These are phyloP conservation scores for Trididemnum clinides DNA, from an alignment of 23 tunicate species.

Conservation along the genomic window DNA sequence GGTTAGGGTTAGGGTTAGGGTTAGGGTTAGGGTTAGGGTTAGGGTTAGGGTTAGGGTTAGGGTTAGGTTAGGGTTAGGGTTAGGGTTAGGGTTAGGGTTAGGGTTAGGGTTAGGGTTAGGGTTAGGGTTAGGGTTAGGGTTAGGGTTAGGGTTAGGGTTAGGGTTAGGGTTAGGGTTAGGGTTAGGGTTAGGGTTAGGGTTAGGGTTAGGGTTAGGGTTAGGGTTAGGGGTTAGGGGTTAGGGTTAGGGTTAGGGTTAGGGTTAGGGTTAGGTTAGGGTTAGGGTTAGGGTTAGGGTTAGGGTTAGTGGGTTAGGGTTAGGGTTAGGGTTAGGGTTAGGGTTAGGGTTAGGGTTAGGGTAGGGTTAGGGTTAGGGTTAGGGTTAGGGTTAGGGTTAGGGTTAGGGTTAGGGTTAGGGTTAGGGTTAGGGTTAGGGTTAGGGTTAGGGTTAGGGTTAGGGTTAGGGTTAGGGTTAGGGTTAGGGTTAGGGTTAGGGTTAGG, in stretches of 20 bases:
- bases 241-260: conserved; percentile 91
- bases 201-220: conserved; percentile 78
- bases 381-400: conserved; percentile 62
- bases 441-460: conserved; percentile 60
- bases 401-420: conserved; percentile 45
- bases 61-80: conserved; percentile 58
- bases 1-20: conserved; percentile 51
- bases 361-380: conserved; percentile 66
- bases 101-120: conserved; percentile 54
- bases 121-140: conserved; percentile 56
- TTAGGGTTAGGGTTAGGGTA: conserved; percentile 45
- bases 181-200: conserved; percentile 89
- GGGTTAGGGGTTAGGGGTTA: conserved; percentile 86
- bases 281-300: conserved; percentile 77
- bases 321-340: conserved; percentile 54
- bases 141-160: conserved; percentile 62
- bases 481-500: conserved; percentile 49
- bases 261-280: conserved; percentile 87
- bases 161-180: conserved; percentile 83
- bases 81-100: conserved; percentile 55
- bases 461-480: conserved; percentile 53
- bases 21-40: conserved; percentile 43
- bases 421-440: conserved; percentile 72
- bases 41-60: conserved; percentile 47
- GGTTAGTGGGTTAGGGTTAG: conserved; percentile 66